These are phyloP conservation scores for Trachymyrmex septentrionalis DNA, from an alignment of 1,140 invertebrate genomes.

Conservation along the genomic window DNA sequence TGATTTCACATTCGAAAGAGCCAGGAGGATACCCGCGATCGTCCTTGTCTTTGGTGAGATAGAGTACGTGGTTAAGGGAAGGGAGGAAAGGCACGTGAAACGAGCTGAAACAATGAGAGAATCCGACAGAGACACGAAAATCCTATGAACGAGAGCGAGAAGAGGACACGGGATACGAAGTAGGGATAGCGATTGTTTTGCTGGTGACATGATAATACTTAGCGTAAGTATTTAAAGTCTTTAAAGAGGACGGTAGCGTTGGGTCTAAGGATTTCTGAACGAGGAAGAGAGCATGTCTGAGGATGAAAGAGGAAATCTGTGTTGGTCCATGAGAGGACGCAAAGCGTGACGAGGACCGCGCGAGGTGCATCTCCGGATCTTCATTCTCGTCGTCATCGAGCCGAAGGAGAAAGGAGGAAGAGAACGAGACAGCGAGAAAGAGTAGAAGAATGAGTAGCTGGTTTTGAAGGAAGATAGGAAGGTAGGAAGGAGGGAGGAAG, in stretches of 20 bases:
- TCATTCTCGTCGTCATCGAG: constrained; percentile 57
- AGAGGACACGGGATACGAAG: constrained; percentile 20
- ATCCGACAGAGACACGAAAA: constrained; percentile 2
- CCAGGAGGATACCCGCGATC: constrained; percentile 60
- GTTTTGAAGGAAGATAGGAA: constrained; percentile 34
- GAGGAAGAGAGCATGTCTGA: constrained; percentile 26
- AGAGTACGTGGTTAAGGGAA: constrained; percentile 29
- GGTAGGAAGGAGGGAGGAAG: neutral
- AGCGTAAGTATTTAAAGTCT: constrained; percentile 55
- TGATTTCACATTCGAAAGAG: constrained; percentile 78
- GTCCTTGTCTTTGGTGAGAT: constrained; percentile 60
- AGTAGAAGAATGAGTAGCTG: constrained; percentile 67
- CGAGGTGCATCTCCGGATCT: constrained; percentile 48
- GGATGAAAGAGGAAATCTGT: neutral
- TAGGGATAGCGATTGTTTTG: constrained; percentile 64
- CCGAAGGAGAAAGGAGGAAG: constrained; percentile 57
- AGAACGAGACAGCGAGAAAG: constrained; percentile 66
- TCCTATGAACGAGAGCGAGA: constrained; percentile 9
- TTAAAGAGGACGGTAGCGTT: constrained; percentile 62
- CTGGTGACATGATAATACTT: constrained; percentile 73
- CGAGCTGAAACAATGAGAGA: constrained; percentile 58
- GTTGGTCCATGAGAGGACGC: constrained; percentile 24
- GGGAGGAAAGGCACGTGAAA: constrained; percentile 37
- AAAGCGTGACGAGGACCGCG: constrained; percentile 51
- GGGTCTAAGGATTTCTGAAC: constrained; percentile 9